Evolutionary conservation across 1,140 invertebrate species (phyloP), one percentile per base, ranked within the genome.

Genomic region (Achatina immaculata): DNA sequence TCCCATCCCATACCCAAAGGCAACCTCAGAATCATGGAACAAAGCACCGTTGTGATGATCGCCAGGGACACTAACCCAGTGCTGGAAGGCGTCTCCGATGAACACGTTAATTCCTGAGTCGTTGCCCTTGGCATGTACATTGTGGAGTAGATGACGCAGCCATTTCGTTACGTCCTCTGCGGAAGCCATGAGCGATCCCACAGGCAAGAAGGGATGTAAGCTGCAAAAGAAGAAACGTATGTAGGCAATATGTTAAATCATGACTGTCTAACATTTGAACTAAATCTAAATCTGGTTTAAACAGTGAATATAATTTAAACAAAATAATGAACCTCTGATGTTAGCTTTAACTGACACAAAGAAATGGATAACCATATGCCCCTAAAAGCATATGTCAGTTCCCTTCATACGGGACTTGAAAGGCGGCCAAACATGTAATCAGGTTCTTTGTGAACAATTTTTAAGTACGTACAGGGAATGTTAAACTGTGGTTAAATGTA

Each of bases 101-200:
- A 68, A 34, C 40, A 36, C 0, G 31, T 78, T 68, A 6, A 66
- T 45, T 58, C 62, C 65, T 68, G 76, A 68, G 62, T 78, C 76
- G 38, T 43, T 43, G 40, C 76, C 76, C 62, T 42, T 78, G 21
- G n/a, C 34, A 31, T 68, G 62, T n/a, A 78, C 16, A 38, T 36
- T 68, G 40, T 78, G 40, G 0, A 78, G n/a, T 7, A 78, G 58
- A 68, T 66, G 58, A 28, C 58, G 31, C 3, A 78, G 11, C 76
- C 76, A 78, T 78, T 78, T 78, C 16, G 31, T 34, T 1, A 78
- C 31, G 42, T 78, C 76, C n/a, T 68, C 76, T 36, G 76, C 38
- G 6, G 76, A 66, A 36, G 31, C 62, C 76, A 78, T 78, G 2
- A 78, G 28, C 14, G 76, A 78, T 4, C 62, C 62, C 9, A 78